Evolutionary conservation across 2,888 invertebrate genomes (phyloP).

Genomic region (Polyommatus icarus): DNA sequence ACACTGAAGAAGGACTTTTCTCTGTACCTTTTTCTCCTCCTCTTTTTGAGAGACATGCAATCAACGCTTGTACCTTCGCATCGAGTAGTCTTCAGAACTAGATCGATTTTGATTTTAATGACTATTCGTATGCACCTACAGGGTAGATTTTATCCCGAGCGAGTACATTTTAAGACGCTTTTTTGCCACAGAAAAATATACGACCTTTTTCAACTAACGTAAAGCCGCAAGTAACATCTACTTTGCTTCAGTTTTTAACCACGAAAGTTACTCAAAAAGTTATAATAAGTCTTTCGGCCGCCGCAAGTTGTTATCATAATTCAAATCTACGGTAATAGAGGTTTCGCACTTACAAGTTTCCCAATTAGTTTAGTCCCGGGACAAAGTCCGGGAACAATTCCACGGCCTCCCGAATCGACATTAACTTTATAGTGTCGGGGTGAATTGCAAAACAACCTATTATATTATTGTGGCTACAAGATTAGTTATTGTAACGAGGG

Average conservation of each 20-base stretch:
- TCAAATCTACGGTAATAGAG: neutral
- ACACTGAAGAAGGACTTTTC: too few relatives aligned
- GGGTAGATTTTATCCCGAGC: too few relatives aligned
- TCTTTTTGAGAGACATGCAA: too few relatives aligned
- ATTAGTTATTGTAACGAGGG: neutral
- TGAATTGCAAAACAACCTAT: neutral
- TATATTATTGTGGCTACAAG: neutral
- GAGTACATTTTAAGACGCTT: neutral
- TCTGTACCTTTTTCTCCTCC: too few relatives aligned
- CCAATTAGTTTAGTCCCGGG: neutral
- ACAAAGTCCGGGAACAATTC: neutral
- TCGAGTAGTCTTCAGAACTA: too few relatives aligned
- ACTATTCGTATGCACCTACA: too few relatives aligned
- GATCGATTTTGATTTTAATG: too few relatives aligned
- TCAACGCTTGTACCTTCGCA: too few relatives aligned
- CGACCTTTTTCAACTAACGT: neutral
- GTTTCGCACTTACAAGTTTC: slow-evolving; percentile 8
- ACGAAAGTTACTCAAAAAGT: neutral
- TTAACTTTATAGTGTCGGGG: neutral
- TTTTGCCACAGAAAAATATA: neutral
- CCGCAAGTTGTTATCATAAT: neutral
- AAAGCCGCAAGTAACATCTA: neutral
- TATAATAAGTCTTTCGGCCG: neutral
- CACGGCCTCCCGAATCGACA: neutral
- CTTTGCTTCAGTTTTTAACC: neutral